Conservation (phyloP, 2,888 invertebrate species). For the Drosophila pegasa region DNA sequence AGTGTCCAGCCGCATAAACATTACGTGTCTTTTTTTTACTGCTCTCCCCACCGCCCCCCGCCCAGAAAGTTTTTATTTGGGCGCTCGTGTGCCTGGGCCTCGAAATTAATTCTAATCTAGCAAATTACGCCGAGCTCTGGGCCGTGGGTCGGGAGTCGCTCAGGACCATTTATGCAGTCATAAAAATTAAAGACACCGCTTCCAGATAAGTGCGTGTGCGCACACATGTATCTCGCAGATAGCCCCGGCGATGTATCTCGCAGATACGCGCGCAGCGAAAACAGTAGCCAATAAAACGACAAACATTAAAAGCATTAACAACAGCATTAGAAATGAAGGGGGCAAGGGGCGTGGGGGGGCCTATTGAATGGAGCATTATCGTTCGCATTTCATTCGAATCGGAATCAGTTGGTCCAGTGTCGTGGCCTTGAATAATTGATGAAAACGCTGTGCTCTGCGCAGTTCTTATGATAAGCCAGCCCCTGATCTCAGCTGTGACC, state of each 20-base stretch:
- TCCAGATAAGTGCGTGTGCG: constrained; percentile 70
- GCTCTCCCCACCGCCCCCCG: constrained; percentile 18
- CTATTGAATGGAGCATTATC: constrained; percentile 6
- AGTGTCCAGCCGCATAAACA: constrained; percentile 36
- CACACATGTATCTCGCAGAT: constrained; percentile 33
- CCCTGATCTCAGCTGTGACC: constrained; percentile 34
- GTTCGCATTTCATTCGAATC: constrained; percentile 1
- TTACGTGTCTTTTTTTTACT: constrained; percentile 52
- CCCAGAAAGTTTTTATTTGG: constrained; percentile 40
- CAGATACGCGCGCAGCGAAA: constrained; percentile 17
- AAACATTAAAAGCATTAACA: constrained; percentile 78
- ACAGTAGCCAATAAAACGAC: constrained; percentile 72
- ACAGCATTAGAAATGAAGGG: constrained; percentile 66
- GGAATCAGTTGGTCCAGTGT: constrained; percentile 32
- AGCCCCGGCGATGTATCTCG: constrained; percentile 11
- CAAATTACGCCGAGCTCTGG: constrained; percentile 66
- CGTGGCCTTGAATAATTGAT: constrained; percentile 61
- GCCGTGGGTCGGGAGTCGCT: constrained; percentile 4
- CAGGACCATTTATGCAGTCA: constrained; percentile 75
- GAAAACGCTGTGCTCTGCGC: constrained; percentile 28
- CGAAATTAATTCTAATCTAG: constrained; percentile 81
- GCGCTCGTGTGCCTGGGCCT: constrained; percentile 37
- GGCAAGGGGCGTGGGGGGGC: background rate
- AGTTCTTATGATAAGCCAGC: constrained; percentile 22
- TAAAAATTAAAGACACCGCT: constrained; percentile 78